Evolutionary conservation across 2,797 vertebrate genomes (phyloP).

Genomic region (Propithecus deckenii): DNA sequence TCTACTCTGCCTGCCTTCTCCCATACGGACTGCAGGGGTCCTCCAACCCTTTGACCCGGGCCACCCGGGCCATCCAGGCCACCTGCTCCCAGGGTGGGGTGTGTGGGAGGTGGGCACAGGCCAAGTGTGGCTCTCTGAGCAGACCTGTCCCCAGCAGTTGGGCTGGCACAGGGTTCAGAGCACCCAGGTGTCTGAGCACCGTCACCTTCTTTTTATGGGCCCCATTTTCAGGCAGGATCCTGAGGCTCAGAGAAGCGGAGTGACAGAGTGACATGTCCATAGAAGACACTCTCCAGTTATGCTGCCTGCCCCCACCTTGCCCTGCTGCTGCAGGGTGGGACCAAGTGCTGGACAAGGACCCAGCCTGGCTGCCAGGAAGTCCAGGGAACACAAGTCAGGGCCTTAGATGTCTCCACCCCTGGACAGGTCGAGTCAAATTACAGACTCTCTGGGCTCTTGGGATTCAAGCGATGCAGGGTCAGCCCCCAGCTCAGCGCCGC

Average conservation of each 20-base stretch:
- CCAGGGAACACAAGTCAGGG: not conserved
- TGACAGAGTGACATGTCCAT: not conserved
- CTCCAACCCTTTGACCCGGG: not conserved
- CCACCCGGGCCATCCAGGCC: rapidly evolving
- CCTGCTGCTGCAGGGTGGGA: not conserved
- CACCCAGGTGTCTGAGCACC: not conserved
- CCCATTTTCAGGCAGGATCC: not conserved
- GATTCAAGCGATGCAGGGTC: not conserved
- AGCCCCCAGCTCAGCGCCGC: not conserved
- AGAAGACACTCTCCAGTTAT: not conserved
- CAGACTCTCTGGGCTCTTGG: not conserved
- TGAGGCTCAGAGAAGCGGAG: not conserved
- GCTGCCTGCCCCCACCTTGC: rapidly evolving
- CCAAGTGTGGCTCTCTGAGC: not conserved
- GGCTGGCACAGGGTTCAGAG: not conserved
- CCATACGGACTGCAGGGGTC: not conserved
- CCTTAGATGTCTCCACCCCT: not conserved
- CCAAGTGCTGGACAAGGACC: too few species aligned
- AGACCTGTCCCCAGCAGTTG: not conserved
- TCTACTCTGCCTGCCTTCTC: not conserved
- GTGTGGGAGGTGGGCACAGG: not conserved
- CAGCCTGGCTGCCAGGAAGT: not conserved
- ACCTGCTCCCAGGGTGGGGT: not conserved
- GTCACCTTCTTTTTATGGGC: not conserved
- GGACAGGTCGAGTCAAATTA: not conserved